A percentile compares a stretch with the other conserved stretches of the same genome.
Evolutionary conservation across 2,113 vertebrate genomes (phyloP).

Genomic region (Petrocephalus zakoni): DNA sequence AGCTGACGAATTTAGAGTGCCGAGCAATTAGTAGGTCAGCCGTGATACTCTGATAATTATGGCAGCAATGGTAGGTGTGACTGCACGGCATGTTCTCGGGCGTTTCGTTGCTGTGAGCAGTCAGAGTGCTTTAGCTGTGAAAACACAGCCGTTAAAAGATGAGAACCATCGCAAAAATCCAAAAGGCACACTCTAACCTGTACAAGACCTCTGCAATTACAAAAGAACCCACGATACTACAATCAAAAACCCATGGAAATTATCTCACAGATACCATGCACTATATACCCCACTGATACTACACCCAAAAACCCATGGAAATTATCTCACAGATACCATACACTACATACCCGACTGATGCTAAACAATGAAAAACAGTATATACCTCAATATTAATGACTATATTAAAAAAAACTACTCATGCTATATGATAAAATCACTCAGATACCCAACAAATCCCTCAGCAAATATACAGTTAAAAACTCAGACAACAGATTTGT

Average conservation of each 20-base stretch:
- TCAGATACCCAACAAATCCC: neutral
- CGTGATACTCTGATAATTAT: slow-evolving; percentile 6
- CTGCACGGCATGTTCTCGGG: neutral
- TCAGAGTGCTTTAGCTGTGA: neutral
- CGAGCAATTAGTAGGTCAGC: neutral
- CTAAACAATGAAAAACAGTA: neutral
- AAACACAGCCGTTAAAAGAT: neutral
- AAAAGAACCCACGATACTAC: neutral
- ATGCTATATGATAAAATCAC: neutral
- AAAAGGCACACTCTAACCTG: neutral
- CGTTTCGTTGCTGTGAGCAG: neutral
- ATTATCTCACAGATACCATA: neutral
- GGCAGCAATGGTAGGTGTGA: neutral
- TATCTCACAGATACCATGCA: neutral
- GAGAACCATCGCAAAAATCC: neutral
- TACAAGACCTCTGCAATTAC: neutral
- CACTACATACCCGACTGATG: neutral
- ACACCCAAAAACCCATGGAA: neutral
- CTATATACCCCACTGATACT: neutral
- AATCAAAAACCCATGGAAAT: neutral
- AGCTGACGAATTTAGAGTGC: slow-evolving; percentile 15
- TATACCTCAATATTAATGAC: neutral
- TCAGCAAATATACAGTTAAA: neutral
- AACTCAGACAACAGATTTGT: neutral
- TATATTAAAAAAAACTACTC: neutral